These are phyloP conservation scores for Drosophila pruinosa DNA, from an alignment of 1,140 invertebrate species.

Conservation along the genomic window DNA sequence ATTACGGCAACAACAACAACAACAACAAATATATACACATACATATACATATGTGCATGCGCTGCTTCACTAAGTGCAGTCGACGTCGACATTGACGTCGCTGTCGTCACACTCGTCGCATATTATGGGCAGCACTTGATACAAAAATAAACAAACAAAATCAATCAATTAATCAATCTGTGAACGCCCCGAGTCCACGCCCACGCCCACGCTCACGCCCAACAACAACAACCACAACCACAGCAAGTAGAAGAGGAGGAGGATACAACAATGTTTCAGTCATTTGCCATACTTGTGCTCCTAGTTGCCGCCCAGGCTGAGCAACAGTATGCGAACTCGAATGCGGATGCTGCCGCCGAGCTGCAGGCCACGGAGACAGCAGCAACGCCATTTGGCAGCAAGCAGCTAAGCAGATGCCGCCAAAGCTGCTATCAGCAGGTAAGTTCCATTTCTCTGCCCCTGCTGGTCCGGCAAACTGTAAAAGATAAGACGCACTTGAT, in stretches of 20 bases:
- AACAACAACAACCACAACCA: background rate
- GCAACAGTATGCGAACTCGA: conserved; percentile 6
- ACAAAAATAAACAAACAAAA: conserved; percentile 81
- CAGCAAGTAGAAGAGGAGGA: background rate
- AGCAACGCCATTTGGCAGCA: conserved; percentile 41
- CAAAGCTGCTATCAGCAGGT: conserved; percentile 77
- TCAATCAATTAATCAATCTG: conserved; percentile 81
- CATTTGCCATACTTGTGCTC: conserved; percentile 59
- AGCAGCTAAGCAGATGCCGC: conserved; percentile 71
- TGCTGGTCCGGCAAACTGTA: background rate
- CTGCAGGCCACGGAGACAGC: conserved; percentile 15
- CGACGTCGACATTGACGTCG: conserved; percentile 32
- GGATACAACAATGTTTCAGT: conserved; percentile 52
- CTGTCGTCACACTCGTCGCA: conserved; percentile 36
- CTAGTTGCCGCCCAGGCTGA: conserved; percentile 23
- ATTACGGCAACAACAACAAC: conserved; percentile 6
- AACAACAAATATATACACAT: conserved; percentile 7
- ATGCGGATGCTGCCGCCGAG: conserved; percentile 16
- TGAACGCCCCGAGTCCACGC: conserved; percentile 49
- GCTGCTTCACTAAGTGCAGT: conserved; percentile 50
- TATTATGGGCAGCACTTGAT: conserved; percentile 65
- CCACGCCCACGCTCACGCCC: conserved; percentile 38
- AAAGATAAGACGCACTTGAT: conserved; percentile 53
- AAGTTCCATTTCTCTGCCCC: conserved; percentile 26
- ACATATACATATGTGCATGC: conserved; percentile 9